Conservation (phyloP, 1,140 invertebrate species). For the Branchinecta lindahli region DNA sequence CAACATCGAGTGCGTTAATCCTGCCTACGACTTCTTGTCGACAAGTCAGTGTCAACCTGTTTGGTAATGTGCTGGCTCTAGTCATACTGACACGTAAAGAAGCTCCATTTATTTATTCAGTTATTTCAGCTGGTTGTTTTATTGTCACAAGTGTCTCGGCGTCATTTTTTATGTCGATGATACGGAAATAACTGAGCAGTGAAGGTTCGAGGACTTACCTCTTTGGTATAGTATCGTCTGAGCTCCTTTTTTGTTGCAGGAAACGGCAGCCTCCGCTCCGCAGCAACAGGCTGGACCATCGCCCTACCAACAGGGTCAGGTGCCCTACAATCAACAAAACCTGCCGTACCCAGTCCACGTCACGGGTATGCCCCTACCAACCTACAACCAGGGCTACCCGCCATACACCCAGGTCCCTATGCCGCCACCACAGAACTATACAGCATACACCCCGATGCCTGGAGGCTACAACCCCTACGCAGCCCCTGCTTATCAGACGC, state of each 20-base stretch:
- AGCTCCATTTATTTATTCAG: no score
- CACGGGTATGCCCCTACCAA: neutral
- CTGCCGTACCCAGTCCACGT: neutral
- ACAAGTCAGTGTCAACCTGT: no score
- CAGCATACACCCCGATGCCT: neutral
- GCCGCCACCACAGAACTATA: neutral
- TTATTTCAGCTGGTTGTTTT: no score
- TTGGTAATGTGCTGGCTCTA: no score
- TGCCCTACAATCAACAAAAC: neutral
- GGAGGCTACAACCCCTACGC: neutral
- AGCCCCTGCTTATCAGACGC: neutral
- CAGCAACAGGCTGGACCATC: neutral
- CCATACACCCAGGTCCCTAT: neutral
- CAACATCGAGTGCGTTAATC: no score
- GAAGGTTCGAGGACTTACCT: no score
- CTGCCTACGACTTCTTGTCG: no score
- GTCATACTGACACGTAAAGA: no score
- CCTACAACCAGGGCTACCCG: neutral
- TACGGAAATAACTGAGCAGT: no score
- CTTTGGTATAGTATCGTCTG: no score
- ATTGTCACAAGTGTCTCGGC: no score
- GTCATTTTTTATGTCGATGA: no score
- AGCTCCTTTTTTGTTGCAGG: neutral
- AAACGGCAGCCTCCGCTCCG: neutral
- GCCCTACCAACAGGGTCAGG: neutral